Evolutionary conservation across 2,113 vertebrate species (phyloP), one percentile per base, ranked within the genome.

Genomic region (Myotis brandtii): DNA sequence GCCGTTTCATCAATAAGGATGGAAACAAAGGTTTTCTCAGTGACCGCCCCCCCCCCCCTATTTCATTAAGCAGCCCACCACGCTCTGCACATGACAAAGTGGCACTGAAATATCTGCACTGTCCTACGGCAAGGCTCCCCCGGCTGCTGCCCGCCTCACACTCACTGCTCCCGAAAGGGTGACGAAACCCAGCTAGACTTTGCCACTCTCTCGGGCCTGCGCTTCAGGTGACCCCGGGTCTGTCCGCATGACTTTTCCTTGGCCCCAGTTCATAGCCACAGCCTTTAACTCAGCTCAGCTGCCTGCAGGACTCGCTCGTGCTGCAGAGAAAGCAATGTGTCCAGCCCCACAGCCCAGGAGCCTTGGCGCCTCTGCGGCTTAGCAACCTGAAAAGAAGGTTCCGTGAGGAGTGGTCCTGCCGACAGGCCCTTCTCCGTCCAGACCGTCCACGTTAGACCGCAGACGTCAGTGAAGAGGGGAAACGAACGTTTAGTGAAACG

Each of bases 161-260:
- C n/a, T 23, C 30, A 34, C 20, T 21, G 20, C 34, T 59, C 13
- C n/a, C 73, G 7, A n/a, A 32, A 46, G 32, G 10, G 3, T 23
- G n/a, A 40, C 2, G 10, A 32, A 50, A 23, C 6, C 7, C 27
- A 27, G 0, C 4, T 0, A 7, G 9, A 7, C 27, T 46, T 21
- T 37, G 10, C 12, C 25, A 6, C 5, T 12, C 3, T 52, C n/a
- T 67, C 17, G 48, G 67, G 27, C 56, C 54, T 59, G 56, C 9
- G 8, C 56, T 59, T 59, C 21, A 27, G 48, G 23, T 40, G 32
- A 17, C n/a, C 17, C 14, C 34, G 9, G 27, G 46, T 54, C 50
- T 16, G 12, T 77, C 30, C 62, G 64, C 56, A 67, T n/a, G 50
- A 30, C 6, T 37, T 43, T 25, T 27, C 13, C 17, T 9, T 37